Evolutionary conservation across 1,140 invertebrate genomes (phyloP), one percentile per base, ranked within the genome.

Genomic region (Chionoecetes opilio): DNA sequence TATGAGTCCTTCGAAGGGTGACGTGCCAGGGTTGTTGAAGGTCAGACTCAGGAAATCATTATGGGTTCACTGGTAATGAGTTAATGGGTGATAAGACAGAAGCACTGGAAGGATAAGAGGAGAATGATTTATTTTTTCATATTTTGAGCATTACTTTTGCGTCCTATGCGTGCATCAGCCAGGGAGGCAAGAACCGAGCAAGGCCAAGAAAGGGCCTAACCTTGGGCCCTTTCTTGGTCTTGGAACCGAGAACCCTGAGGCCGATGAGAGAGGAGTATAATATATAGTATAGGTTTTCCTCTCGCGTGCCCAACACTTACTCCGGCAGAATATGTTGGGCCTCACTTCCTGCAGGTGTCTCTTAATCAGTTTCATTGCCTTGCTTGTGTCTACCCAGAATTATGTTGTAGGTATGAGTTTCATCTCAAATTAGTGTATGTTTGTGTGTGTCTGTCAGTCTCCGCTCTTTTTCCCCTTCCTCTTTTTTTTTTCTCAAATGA

Each of bases 261-360:
- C 0, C 21, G 63, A 75, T 75, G 63, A 75, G 63, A 26, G 63
- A 75, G 63, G 63, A 75, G 21, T 75, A n/a, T 75, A 75, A 26
- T 17, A 5, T 53, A 2, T 75, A 75, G 21, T 75, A n/a, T 75
- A 75, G 63, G 63, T 21, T 53, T n/a, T 75, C 63, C 63, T 75
- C 11, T 75, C 63, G 26, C 63, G 26, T 75, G 63, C 6, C n/a
- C 21, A 8, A n/a, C 21, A n/a, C 63, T 75, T 75, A n/a, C 21
- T 75, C 63, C 63, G 6, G 6, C 63, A 75, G 63, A 11, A 75
- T 75, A 75, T 75, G 63, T 75, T 75, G 5, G 6, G 63, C 11
- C 21, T 75, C 21, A 75, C n/a, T 75, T n/a, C 63, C 63, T 75
- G 63, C 63, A 75, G 63, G 63, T 75, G 63, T 75, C n/a, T 75